Evolutionary conservation across 2,797 vertebrate genomes (phyloP).

Genomic region (Antrozous pallidus): DNA sequence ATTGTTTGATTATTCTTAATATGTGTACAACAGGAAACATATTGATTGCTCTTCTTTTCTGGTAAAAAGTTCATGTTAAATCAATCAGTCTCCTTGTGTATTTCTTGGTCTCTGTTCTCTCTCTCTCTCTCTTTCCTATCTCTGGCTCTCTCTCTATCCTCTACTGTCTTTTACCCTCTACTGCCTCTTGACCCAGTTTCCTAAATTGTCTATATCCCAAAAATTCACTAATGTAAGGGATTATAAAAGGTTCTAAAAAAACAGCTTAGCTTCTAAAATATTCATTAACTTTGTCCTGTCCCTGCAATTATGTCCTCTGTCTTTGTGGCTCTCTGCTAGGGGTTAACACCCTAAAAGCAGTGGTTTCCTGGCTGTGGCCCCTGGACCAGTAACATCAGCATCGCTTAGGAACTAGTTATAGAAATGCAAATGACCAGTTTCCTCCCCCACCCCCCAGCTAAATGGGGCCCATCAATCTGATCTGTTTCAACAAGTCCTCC

Average conservation of each 20-base stretch:
- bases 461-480: too few species aligned
- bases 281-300: background rate
- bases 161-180: background rate
- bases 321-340: background rate
- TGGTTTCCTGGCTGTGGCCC: background rate
- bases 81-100: background rate
- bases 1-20: constrained; percentile 70
- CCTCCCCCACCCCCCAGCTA: background rate
- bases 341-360: background rate
- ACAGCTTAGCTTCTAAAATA: background rate
- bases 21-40: constrained; percentile 62
- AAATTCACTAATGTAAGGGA: background rate
- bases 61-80: constrained; percentile 48
- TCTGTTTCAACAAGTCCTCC: background rate
- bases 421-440: background rate
- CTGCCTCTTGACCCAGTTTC: background rate
- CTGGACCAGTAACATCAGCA: background rate
- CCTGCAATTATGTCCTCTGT: background rate
- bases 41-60: constrained; percentile 52
- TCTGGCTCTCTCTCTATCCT: background rate
- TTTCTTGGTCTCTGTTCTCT: background rate
- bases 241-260: background rate
- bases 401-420: background rate
- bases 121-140: background rate
- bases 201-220: background rate